Evolutionary conservation across 2,113 vertebrate genomes (phyloP).

Genomic region (Cichladusa arquata): DNA sequence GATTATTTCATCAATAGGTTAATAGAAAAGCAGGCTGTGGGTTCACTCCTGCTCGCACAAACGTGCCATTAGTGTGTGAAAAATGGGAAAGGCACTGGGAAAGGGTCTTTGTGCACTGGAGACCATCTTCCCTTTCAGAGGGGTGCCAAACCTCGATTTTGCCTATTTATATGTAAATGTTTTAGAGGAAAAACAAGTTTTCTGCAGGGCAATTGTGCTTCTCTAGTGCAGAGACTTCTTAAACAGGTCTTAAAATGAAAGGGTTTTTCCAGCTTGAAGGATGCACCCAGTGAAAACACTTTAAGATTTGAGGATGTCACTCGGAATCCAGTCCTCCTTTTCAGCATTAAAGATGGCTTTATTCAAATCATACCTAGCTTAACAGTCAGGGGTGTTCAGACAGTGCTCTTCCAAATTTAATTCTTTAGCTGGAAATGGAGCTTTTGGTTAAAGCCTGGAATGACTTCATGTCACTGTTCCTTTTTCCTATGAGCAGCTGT

Average conservation of each 20-base stretch:
- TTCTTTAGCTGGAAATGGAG: neutral
- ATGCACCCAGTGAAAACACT: neutral
- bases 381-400: neutral
- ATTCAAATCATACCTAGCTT: neutral
- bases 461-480: neutral
- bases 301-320: neutral
- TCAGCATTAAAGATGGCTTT: neutral
- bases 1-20: slow-evolving; percentile 79
- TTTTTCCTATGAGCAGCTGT: neutral
- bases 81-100: slow-evolving; percentile 41
- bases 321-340: neutral
- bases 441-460: neutral
- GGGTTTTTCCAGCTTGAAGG: neutral
- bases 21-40: slow-evolving; percentile 68
- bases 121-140: neutral
- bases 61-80: slow-evolving; percentile 45
- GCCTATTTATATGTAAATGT: slow-evolving; percentile 80
- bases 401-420: neutral
- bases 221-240: neutral
- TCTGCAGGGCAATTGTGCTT: neutral
- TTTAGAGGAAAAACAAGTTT: slow-evolving; percentile 24
- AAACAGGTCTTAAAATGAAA: neutral
- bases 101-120: neutral
- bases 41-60: slow-evolving; percentile 44
- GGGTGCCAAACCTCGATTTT: neutral